These are phyloP conservation scores for Martes martes DNA, from an alignment of 2,113 vertebrate genomes.

Conservation along the genomic window DNA sequence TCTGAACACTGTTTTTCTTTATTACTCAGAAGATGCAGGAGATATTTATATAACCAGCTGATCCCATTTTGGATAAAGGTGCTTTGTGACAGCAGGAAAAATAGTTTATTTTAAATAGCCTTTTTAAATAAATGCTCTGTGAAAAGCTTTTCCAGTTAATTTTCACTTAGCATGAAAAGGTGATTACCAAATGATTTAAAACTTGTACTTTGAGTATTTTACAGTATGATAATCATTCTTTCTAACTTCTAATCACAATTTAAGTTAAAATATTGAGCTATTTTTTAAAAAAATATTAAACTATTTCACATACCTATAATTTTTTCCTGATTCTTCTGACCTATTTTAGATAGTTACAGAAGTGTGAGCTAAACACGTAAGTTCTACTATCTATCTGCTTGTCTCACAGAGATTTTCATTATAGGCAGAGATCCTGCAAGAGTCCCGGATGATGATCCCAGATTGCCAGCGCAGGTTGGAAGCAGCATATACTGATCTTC, in stretches of 20 bases:
- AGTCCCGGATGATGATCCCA: constrained; percentile 97
- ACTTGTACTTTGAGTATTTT: constrained; percentile 63
- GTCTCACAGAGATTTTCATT: constrained; percentile 53
- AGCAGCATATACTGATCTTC: constrained; percentile 88
- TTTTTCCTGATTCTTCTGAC: constrained; percentile 44
- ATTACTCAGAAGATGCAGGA: constrained; percentile 88
- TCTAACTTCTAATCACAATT: constrained; percentile 1
- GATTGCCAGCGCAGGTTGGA: constrained; percentile 94
- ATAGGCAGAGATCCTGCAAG: constrained; percentile 94
- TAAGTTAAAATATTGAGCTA: constrained; percentile 3
- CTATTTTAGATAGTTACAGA: not conserved
- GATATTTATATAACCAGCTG: constrained; percentile 88
- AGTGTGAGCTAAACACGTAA: not conserved
- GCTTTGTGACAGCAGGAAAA: constrained; percentile 81
- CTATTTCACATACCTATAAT: not conserved
- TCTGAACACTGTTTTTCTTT: constrained; percentile 87
- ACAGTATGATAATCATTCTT: not conserved
- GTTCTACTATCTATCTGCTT: not conserved
- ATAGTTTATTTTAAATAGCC: constrained; percentile 83
- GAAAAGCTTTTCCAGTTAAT: constrained; percentile 72
- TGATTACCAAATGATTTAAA: constrained; percentile 56
- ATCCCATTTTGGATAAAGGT: constrained; percentile 86
- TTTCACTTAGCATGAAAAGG: constrained; percentile 65
- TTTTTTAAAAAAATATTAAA: not conserved
- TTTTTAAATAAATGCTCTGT: constrained; percentile 78